A percentile compares a stretch with the other conserved stretches of the same genome.
Conservation (phyloP, 2,797 vertebrate species). For the Emydoidea blandingii region DNA sequence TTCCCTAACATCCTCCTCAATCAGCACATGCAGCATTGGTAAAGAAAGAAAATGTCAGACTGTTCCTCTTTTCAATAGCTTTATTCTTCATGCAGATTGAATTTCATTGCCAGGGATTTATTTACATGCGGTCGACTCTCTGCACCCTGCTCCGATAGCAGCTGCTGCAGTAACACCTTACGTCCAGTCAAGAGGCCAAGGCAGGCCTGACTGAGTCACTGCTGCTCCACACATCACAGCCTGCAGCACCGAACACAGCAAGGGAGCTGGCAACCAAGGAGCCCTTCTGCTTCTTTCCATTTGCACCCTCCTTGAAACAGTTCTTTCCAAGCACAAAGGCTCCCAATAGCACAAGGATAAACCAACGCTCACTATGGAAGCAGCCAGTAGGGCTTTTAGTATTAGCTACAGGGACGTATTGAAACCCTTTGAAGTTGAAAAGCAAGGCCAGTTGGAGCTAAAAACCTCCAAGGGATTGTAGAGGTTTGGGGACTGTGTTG, state of each 20-base stretch:
- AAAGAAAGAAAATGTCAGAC: conserved; percentile 25
- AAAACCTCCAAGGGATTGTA: not conserved
- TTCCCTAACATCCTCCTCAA: conserved; percentile 39
- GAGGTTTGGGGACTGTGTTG: not conserved
- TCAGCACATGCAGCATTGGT: conserved; percentile 22
- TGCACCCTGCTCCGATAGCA: conserved; percentile 29
- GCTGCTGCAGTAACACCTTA: conserved; percentile 27
- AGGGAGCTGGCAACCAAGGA: not conserved
- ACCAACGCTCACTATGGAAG: not conserved
- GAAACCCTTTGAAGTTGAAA: not conserved
- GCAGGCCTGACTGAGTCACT: not conserved
- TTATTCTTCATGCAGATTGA: conserved; percentile 17
- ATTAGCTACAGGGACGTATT: not conserved
- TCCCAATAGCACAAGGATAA: not conserved
- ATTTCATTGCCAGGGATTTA: conserved; percentile 6
- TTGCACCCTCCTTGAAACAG: not conserved
- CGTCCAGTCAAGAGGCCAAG: conserved; percentile 11
- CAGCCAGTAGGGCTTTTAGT: not conserved
- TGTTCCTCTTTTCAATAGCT: conserved; percentile 17
- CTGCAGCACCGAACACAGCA: not conserved
- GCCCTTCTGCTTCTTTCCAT: not conserved
- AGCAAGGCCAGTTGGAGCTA: not conserved
- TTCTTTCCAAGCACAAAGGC: not conserved
- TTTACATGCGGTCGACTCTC: conserved; percentile 13
- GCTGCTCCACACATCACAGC: not conserved